Base-by-base conservation (phyloP, 2,113 vertebrate genomes). In the Cariama cristata region DNA sequence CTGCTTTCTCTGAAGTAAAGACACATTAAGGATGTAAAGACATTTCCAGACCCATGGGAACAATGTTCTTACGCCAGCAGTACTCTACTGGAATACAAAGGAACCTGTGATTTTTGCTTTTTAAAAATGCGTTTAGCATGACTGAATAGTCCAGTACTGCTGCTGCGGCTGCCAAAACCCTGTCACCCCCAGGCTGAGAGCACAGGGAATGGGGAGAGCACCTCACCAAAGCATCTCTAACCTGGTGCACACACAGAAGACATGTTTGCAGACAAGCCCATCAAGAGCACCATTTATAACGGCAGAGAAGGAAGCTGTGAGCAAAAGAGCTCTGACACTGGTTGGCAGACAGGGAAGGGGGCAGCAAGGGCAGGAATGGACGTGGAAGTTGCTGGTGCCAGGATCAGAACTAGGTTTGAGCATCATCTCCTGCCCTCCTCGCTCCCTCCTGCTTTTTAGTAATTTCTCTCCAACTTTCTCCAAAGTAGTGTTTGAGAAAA, bases 21-120 rank as follows among this genome's bases (percentile, higher is more conserved):
- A 77, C 73, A 86, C 66, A 83, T 86, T 94, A 92, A 80, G 80
- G 90, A 91, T 84, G 63, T 91, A 84, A 91, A 96, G 94, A 69
- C 68, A 89, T 73, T 93, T 93, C 56, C 71, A 77, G 64, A 74
- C 83, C 50, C 75, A 55, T 11, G 68, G 79, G 86, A 96, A 79
- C 72, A 81, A 47, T 64, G 80, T 74, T 94, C 86, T 93, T 52
- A 83, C 0, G 12, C 73, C 84, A 80, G 87, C 56, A 74, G 77
- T 50, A 86, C 84, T 93, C 73, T 55, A 4, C 24, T 59, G 63
- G 83, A 96, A 96, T 94, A 69, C 76, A 77, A 88, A 90, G 73
- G 88, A 84, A 96, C 42, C 38, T 30, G 53, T 53, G 58, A 20
- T 6, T 56, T 93, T 96, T 81, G 52, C 35, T 80, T 42, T 86